A percentile compares a stretch with the other conserved stretches of the same genome.
Conservation (phyloP, 92 coral and sea anemone species). For the Parazoanthus darwini region DNA sequence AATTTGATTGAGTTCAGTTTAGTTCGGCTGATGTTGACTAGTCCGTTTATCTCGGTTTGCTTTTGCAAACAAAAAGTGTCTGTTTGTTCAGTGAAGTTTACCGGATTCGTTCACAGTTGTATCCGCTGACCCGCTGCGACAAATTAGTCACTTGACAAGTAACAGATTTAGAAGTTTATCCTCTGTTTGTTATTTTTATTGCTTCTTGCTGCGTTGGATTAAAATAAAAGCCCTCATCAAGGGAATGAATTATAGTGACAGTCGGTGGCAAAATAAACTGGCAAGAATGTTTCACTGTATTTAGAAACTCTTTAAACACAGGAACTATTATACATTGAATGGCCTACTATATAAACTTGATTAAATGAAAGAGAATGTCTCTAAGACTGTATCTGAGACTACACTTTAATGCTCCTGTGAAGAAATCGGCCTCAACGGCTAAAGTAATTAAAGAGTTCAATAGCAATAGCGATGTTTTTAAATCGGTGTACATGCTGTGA, state of each 20-base stretch:
- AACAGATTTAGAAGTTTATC: slow-evolving; percentile 19
- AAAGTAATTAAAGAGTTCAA: too few relatives aligned
- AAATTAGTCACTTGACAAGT: slow-evolving; percentile 35
- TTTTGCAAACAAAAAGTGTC: not conserved
- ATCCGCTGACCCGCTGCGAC: slow-evolving; percentile 4
- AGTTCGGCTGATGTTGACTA: too few relatives aligned
- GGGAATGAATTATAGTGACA: not conserved
- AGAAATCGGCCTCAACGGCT: too few relatives aligned
- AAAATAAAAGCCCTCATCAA: not conserved
- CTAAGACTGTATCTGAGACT: too few relatives aligned
- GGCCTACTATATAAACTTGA: too few relatives aligned
- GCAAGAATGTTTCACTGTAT: not conserved
- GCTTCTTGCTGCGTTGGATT: slow-evolving; percentile 39
- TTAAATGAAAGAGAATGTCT: too few relatives aligned
- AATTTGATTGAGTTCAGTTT: too few relatives aligned
- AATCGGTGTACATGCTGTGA: too few relatives aligned
- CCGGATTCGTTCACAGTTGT: not conserved
- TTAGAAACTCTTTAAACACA: not conserved
- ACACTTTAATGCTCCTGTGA: too few relatives aligned
- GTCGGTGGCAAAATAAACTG: not conserved
- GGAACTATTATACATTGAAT: too few relatives aligned
- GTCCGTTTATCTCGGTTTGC: too few relatives aligned
- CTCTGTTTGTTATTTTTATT: slow-evolving; percentile 21
- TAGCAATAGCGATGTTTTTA: too few relatives aligned
- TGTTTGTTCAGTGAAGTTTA: not conserved